Evolutionary conservation across 2,113 vertebrate species (phyloP).

Genomic region (Balaeniceps rex): DNA sequence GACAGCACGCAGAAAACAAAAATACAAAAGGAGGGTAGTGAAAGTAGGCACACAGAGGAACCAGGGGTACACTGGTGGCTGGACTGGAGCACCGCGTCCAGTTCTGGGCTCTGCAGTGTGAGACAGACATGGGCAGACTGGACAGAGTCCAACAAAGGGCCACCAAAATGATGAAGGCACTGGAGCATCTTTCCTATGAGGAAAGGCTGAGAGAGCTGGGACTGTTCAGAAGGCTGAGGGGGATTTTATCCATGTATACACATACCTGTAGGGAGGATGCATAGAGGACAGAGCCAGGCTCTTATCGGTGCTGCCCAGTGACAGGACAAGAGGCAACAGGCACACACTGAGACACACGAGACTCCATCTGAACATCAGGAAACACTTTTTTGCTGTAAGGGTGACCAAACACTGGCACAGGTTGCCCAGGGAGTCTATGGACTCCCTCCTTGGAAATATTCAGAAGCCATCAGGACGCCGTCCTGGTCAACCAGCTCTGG

Average conservation of each 20-base stretch:
- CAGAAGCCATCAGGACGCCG: not conserved
- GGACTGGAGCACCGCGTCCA: not conserved
- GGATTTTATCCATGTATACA: not conserved
- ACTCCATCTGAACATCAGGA: not conserved
- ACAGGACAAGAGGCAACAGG: not conserved
- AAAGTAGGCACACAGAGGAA: not conserved
- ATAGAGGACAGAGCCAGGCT: accelerated
- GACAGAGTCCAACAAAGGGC: not conserved
- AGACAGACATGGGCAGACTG: not conserved
- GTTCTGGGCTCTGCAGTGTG: accelerated
- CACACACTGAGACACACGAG: not conserved
- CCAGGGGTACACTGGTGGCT: not conserved
- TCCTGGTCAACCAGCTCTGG: not conserved
- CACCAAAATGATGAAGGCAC: not conserved
- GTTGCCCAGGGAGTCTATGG: not conserved
- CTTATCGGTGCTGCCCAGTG: too few relatives aligned
- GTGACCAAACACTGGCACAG: not conserved
- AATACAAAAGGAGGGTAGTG: not conserved
- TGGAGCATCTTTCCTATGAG: not conserved
- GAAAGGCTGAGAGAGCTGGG: not conserved
- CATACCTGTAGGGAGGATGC: not conserved
- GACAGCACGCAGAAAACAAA: not conserved
- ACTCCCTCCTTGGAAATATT: not conserved
- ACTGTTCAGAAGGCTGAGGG: not conserved
- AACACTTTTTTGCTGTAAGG: not conserved